A percentile compares a stretch with the other conserved stretches of the same genome.
phyloP scores from a whole-genome alignment of 2,113 vertebrate genomes.

The Saccopteryx bilineata region DNA sequence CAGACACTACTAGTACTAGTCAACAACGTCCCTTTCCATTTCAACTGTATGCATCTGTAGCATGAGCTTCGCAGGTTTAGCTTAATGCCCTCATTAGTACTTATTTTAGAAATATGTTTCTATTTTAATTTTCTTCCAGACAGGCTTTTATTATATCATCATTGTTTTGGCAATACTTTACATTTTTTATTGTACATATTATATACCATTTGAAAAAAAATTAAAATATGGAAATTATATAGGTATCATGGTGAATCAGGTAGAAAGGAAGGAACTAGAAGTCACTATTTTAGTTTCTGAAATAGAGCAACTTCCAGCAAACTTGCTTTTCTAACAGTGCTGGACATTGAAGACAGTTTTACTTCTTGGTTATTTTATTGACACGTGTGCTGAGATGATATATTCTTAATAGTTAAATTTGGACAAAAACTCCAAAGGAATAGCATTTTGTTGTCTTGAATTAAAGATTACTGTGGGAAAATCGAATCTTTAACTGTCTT shows the following conservation, averaged over 20 bases:
- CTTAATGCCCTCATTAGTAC: not conserved
- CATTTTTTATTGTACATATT: slow-evolving; percentile 18
- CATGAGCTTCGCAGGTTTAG: not conserved
- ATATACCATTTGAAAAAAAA: slow-evolving; percentile 9
- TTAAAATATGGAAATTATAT: not conserved
- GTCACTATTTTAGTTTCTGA: not conserved
- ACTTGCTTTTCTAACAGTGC: slow-evolving; percentile 23
- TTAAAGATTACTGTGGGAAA: slow-evolving; percentile 18
- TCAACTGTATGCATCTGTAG: not conserved
- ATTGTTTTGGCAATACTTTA: not conserved
- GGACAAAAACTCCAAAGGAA: not conserved
- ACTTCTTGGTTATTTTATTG: not conserved
- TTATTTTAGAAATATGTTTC: slow-evolving; percentile 6
- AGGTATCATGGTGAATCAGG: not conserved
- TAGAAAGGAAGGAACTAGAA: not conserved
- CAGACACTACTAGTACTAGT: not conserved
- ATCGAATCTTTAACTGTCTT: not conserved
- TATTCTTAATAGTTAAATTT: not conserved
- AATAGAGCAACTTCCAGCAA: not conserved
- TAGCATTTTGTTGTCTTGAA: not conserved
- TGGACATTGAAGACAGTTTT: slow-evolving; percentile 21
- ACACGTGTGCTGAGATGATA: not conserved
- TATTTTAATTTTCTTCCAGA: slow-evolving; percentile 43
- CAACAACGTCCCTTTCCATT: slow-evolving; percentile 12
- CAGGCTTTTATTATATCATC: not conserved